Conservation (phyloP, 1,140 invertebrate species). For the Pissodes strobi region DNA sequence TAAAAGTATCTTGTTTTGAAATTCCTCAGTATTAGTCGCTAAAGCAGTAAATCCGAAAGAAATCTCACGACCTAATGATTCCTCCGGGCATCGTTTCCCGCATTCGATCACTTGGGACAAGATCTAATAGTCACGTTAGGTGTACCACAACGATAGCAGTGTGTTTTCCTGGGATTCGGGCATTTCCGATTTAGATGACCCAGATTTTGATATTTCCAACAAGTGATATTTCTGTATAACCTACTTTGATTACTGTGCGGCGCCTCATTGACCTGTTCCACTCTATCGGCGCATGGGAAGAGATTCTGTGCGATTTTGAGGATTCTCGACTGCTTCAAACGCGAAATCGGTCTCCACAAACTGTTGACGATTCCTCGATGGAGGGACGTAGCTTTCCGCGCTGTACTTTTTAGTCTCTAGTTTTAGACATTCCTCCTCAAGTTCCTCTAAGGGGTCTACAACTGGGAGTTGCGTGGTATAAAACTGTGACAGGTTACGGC, state of each 20-base stretch:
- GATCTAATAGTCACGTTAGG: slow-evolving; percentile 6
- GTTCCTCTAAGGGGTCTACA: not conserved
- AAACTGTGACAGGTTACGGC: not conserved
- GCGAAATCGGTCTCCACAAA: slow-evolving; percentile 15
- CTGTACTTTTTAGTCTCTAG: slow-evolving; percentile 10
- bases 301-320: no score
- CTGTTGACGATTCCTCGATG: not conserved
- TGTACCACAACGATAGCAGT: slow-evolving; percentile 18
- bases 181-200: slow-evolving; percentile 3
- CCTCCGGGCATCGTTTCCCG: no score
- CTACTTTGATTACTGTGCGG: not conserved
- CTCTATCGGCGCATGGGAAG: not conserved
- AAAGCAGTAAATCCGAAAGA: no score
- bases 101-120: slow-evolving; percentile 4
- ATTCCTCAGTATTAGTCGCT: no score
- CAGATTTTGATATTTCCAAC: not conserved
- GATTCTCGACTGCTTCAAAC: not conserved
- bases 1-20: no score
- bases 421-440: slow-evolving; percentile 3
- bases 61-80: no score
- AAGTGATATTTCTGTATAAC: not conserved
- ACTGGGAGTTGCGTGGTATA: slow-evolving; percentile 1
- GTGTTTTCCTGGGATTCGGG: not conserved
- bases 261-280: not conserved
- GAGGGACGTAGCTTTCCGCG: slow-evolving; percentile 13